A percentile compares a stretch with the other conserved stretches of the same genome.
These are phyloP conservation scores for Mionectes macconnelli DNA, from an alignment of 2,113 vertebrate species.

Conservation along the genomic window DNA sequence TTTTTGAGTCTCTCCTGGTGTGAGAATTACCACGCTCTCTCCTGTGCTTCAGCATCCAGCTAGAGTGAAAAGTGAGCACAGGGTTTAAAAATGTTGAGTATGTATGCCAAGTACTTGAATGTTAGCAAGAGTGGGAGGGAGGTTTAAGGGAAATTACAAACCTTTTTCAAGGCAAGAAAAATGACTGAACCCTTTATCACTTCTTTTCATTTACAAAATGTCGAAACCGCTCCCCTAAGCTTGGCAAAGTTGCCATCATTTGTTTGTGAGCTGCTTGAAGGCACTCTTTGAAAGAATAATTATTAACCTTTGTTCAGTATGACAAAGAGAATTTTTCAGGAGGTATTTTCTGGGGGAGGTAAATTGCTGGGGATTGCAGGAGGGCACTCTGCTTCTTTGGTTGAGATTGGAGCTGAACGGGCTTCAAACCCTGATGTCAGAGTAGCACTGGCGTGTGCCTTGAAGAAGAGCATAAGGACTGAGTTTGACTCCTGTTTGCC, in stretches of 20 bases:
- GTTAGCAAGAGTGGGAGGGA: slow-evolving; percentile 6
- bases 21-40: background rate
- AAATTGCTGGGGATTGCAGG: background rate
- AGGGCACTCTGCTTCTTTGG: background rate
- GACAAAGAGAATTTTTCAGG: background rate
- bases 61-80: background rate
- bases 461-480: background rate
- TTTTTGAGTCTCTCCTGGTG: background rate
- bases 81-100: slow-evolving; percentile 4
- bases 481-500: background rate
- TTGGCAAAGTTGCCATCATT: slow-evolving; percentile 17
- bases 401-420: background rate
- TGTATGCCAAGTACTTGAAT: background rate
- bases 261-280: slow-evolving; percentile 56
- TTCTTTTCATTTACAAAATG: slow-evolving; percentile 45
- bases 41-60: background rate
- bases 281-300: background rate
- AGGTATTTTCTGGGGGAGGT: background rate
- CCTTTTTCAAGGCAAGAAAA: slow-evolving; percentile 16
- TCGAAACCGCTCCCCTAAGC: slow-evolving; percentile 30
- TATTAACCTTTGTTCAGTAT: slow-evolving; percentile 12
- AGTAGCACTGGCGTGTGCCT: rapidly evolving
- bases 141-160: background rate
- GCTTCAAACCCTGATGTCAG: background rate
- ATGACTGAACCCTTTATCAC: slow-evolving; percentile 9